Conservation (phyloP, 2,888 invertebrate genomes). For the Horisme vitalbata region DNA sequence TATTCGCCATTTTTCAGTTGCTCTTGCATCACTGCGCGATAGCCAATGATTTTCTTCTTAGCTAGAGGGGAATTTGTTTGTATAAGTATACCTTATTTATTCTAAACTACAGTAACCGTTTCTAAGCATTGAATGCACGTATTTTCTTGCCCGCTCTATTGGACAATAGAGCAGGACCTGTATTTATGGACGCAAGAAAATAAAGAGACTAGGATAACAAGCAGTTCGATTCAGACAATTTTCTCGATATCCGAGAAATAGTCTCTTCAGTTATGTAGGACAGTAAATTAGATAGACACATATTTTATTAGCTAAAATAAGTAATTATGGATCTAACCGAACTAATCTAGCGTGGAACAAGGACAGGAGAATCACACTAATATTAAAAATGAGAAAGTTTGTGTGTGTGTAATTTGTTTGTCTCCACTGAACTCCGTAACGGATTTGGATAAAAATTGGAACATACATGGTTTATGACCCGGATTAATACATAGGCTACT, state of each 20-base stretch:
- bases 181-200: conserved; percentile 3
- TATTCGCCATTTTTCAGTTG: conserved; percentile 48
- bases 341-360: no score
- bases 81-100: conserved; percentile 11
- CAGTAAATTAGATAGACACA: no score
- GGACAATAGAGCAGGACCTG: conserved; percentile 1
- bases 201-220: background rate
- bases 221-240: background rate
- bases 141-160: background rate
- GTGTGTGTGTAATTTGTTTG: no score
- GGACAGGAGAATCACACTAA: no score
- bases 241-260: background rate
- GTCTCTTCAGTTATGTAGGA: no score
- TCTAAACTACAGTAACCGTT: conserved; percentile 9
- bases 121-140: background rate
- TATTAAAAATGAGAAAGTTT: no score
- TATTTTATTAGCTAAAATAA: no score
- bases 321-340: no score
- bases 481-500: no score
- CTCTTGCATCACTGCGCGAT: conserved; percentile 47
- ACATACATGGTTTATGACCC: no score
- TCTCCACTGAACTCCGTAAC: no score
- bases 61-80: conserved; percentile 42
- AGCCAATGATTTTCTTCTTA: conserved; percentile 48
- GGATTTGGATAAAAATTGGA: no score